Evolutionary conservation across 2,113 vertebrate species (phyloP).

Genomic region (Irena cyanogastra): DNA sequence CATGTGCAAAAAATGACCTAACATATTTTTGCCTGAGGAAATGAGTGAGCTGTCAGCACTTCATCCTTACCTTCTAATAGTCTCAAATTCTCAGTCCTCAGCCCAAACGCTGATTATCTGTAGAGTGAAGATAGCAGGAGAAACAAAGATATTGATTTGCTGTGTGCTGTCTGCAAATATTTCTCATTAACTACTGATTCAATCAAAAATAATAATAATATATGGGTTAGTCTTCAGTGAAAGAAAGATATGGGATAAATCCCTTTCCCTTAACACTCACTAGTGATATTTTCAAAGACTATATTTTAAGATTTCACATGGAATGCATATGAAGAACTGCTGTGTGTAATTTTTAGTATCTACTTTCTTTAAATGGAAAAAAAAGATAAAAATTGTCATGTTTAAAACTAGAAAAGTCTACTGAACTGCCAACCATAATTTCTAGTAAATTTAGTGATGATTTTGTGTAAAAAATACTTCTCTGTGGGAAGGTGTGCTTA

Average conservation of each 20-base stretch:
- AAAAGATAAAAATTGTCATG: background rate
- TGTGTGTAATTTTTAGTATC: background rate
- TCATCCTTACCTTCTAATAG: constrained; percentile 34
- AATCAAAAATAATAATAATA: background rate
- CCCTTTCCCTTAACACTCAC: background rate
- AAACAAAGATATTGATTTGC: constrained; percentile 29
- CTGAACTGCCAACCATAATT: background rate
- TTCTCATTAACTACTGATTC: constrained; percentile 13
- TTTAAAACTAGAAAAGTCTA: background rate
- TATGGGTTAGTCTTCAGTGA: background rate
- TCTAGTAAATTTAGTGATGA: background rate
- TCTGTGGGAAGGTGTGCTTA: background rate
- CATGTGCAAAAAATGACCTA: constrained; percentile 2
- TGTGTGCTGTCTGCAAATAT: background rate
- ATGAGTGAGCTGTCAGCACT: background rate
- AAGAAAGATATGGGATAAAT: background rate
- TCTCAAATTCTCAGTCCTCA: background rate
- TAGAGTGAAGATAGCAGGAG: background rate
- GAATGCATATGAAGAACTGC: background rate
- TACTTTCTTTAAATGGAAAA: background rate
- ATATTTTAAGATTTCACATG: background rate
- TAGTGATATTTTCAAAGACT: background rate
- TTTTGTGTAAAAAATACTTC: background rate
- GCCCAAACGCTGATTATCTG: constrained; percentile 39
- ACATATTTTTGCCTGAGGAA: constrained; percentile 46